Base-by-base conservation (phyloP, 2,888 invertebrate species). In the Zygothrica quintamaculata region DNA sequence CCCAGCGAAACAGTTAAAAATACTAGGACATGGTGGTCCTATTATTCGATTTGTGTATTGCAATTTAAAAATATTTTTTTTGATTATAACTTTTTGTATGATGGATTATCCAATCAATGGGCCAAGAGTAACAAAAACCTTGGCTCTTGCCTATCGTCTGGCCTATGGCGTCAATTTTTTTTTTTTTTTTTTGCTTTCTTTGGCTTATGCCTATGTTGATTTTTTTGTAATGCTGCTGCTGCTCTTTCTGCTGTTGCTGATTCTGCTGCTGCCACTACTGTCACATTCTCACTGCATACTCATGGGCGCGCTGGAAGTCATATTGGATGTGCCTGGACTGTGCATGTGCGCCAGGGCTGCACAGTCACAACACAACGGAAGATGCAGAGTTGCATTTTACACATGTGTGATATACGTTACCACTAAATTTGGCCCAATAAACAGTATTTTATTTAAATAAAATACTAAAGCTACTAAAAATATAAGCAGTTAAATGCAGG, bases 251-350 rank as follows among this genome's bases (percentile, higher is more conserved):
- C 46, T 39, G 29, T 16, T 50, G 52, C 53, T 53, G 40, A 57
- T 39, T 26, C 50, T 62, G 52, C 56, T 74, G 73, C 70, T 78
- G 78, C 67, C 62, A 65, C 77, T 84, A 61, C 81, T 82, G 87
- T 82, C 81, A 87, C 66, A 79, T 82, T 82, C 85, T 82, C 85
- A 84, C 77, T 74, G 87, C 82, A 82, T 82, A 87, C 81, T 87
- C 65, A 85, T 75, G 58, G 84, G 81, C 85, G 42, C 52, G 57
- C 58, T 67, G 87, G 87, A 82, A 82, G 57, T 57, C 34, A 39
- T 52, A 47, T 55, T 74, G 65, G 81, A 81, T 84, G 13, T 11
- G 33, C 33, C n/a, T 64, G 22, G 48, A 39, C 11, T 48, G 64
- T 37, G 55, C 71, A 77, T 71, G 84, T 69, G 47, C 62, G 3